Evolutionary conservation across 2,888 invertebrate genomes (phyloP), one percentile per base, ranked within the genome.

Genomic region (Eupithecia centaureata): DNA sequence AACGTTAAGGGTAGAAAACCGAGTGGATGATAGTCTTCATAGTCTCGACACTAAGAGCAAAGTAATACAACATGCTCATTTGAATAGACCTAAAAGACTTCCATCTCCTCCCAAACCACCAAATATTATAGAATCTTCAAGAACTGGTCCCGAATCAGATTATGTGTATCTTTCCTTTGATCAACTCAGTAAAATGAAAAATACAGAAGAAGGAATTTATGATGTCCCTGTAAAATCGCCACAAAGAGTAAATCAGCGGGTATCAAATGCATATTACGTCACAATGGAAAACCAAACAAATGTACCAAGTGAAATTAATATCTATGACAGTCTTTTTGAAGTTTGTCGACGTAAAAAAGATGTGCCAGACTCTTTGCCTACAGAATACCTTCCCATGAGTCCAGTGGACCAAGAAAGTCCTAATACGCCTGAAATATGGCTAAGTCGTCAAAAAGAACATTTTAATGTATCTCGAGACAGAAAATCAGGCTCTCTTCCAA

Each of bases 401-500:
- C 27, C 27, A 70, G 78, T 87, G 1, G 92, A 91, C 13, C 90
- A 89, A 61, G 88, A 92, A 71, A 92, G 90, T 73, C 96, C 96
- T 0, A 96, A 95, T 30, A 91, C 94, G 5, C 95, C 96, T 3
- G 95, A 95, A 65, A 95, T 96, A 67, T 96, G 96, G 96, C 83
- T 96, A 28, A 96, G 95, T 74, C 95, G 95, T 64, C 95, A 96
- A 75, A 95, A 95, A 74, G 95, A 95, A 76, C 95, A 95, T 79
- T 92, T 96, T 64, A 96, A 95, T 58, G 95, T 95, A 5, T 94
- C 95, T 0, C 93, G 94, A 63, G 93, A 94, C 63, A 94, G 95
- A 80, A 97, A 97, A 84, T 95, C 96, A 15, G 97, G 96, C 27
- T 97, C 97, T 0, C 85, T 97, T 64, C 97, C 97, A 0, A 93